Base-by-base conservation (phyloP, 2,888 invertebrate genomes). In the Drosophila picticornis region DNA sequence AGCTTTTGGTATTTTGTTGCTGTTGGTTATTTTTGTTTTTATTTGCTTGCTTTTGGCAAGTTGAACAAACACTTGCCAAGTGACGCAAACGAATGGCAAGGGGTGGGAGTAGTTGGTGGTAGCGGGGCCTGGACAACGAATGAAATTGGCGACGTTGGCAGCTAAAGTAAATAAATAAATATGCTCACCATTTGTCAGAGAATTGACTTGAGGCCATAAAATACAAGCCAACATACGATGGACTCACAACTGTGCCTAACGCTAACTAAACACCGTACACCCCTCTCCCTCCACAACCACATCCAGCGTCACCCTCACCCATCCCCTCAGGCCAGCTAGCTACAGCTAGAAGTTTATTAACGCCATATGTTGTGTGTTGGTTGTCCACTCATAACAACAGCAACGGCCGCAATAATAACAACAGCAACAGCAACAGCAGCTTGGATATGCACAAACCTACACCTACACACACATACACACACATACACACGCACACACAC, bases 191-290 rank as follows among this genome's bases (percentile, higher is more conserved):
- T 88, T 90, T 88, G 90, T 84, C 90, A 84, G 88, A 73, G 91
- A 91, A 88, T 88, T 88, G 88, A 90, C 91, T 88, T 83, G 80
- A 80, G 90, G 91, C 91, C 75, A 91, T 88, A 90, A 90, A 88
- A 83, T 80, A 84, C 73, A 71, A 84, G 75, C 83, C 73, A 84
- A 77, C 75, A 73, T 76, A 72, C 79, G 60, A 73, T 79, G 82
- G 73, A 75, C 73, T 66, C 55, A 55, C 67, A 64, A 76, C 65
- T 65, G 62, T 65, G 73, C 34, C 50, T 40, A 48, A 4, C 43
- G 51, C 31, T 60, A 29, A 31, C n/a, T 27, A 32, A 43, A 46
- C 16, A 51, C 13, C 3, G 13, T 46, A 32, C 19, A 11, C 7
- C 48, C 43, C 10, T 46, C n/a, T 1, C 36, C 32, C 19, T 19